Percentiles rank a stretch among this genome's conserved stretches.
phyloP scores from a whole-genome alignment of 2,113 vertebrate genomes.

The Varanus komodoensis region DNA sequence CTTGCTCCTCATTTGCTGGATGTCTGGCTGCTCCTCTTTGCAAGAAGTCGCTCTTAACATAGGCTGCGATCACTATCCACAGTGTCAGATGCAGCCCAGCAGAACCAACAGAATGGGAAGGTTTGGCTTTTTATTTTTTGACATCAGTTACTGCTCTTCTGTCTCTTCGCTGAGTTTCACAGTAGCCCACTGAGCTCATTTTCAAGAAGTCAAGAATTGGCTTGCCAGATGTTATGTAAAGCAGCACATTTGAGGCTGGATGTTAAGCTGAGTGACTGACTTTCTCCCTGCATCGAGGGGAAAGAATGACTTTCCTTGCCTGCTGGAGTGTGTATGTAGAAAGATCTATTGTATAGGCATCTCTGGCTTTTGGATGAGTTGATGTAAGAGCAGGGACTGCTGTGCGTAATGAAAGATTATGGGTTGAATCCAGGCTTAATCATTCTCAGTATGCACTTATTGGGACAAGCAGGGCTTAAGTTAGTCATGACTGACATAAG shows the following conservation, averaged over 20 bases:
- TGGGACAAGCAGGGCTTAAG: too few species aligned
- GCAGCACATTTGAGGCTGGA: background rate
- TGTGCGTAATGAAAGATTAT: background rate
- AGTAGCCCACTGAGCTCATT: background rate
- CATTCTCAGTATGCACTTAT: too few species aligned
- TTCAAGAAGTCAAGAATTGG: constrained; percentile 15
- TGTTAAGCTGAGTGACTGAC: background rate
- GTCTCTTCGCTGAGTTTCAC: constrained; percentile 23
- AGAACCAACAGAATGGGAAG: constrained; percentile 13
- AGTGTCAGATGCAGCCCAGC: background rate
- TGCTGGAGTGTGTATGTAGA: background rate
- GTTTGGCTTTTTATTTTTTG: constrained; percentile 5
- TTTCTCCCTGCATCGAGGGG: background rate
- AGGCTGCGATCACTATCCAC: constrained; percentile 34
- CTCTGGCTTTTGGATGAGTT: background rate
- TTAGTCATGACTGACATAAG: too few species aligned
- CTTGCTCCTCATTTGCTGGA: background rate
- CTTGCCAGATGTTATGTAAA: constrained; percentile 28
- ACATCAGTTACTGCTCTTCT: constrained; percentile 43
- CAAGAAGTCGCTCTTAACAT: constrained; percentile 25
- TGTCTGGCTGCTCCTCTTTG: background rate
- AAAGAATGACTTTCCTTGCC: background rate
- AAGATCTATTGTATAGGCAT: background rate
- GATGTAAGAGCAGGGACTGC: background rate
- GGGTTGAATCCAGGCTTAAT: background rate